These are phyloP conservation scores for Patella depressa DNA, from an alignment of 2,888 invertebrate genomes.

Conservation along the genomic window DNA sequence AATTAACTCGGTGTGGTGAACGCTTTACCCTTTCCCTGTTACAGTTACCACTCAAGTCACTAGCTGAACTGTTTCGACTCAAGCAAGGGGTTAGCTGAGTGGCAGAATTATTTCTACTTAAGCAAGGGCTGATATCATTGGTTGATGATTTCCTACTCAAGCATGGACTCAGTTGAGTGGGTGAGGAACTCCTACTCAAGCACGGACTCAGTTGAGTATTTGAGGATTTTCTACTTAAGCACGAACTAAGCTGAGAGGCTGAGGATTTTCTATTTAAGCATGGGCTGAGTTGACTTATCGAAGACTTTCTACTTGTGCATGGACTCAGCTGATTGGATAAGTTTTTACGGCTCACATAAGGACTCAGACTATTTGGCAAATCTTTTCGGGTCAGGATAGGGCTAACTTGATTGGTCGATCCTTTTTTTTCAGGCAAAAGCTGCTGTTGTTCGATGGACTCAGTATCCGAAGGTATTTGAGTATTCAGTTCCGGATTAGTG, in stretches of 20 bases:
- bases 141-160: neutral
- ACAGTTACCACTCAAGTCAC: conserved; percentile 1
- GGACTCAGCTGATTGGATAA: neutral
- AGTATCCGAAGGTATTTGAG: neutral
- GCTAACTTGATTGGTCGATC: neutral
- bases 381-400: neutral
- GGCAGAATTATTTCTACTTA: conserved; percentile 5
- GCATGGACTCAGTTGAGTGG: neutral
- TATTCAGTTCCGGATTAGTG: neutral
- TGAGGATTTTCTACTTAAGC: neutral
- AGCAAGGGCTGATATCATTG: neutral
- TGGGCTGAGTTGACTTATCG: neutral
- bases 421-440: neutral
- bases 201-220: neutral
- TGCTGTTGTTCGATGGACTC: neutral
- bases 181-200: neutral
- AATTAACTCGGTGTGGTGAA: neutral
- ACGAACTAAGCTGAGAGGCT: neutral
- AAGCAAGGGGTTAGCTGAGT: neutral
- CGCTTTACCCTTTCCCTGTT: neutral
- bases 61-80: neutral
- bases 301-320: neutral
- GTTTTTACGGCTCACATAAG: neutral
- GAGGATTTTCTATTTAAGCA: neutral
- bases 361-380: neutral